Evolutionary conservation across 2,797 vertebrate species (phyloP), one percentile per base, ranked within the genome.

Genomic region (Cichlasoma orientale): DNA sequence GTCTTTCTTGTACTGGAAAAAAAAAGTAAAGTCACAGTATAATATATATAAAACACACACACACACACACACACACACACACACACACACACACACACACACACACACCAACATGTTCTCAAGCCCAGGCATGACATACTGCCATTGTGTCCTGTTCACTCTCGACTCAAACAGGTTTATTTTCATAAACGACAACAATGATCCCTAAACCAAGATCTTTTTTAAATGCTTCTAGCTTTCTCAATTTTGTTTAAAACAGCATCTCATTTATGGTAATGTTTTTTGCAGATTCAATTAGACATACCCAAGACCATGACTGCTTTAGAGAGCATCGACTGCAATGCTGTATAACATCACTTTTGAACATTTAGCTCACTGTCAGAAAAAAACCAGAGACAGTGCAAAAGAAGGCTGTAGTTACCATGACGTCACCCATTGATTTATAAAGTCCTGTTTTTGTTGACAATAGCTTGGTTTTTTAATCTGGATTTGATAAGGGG

Each of bases 21-120:
- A 25, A 38, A 66, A 66, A 66, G 59, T 63, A 44, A 63, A 63
- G 21, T 44, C 36, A 41, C 36, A 63, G 36, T 63, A 11, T 47
- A 66, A 66, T 66, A 44, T 41, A 41, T 18, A 63, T 44, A 25
- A 44, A 63, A 38, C 5, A 63, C 21, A 4, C 5, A 63, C 21
- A 2, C 41, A 44, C 59, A 44, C 8, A 63, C 21, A 2, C 8
- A 63, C 21, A 2, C 41, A 44, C 59, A 25, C 8, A 63, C 21
- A 3, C 8, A 63, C 21, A 2, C 41, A 44, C 59, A 25, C 8
- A 44, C 8, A 63, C 21, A 3, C 4, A 44, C 21, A 2, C 44
- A 27, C 8, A 44, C 21, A 3, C 8, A 63, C 21, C 2, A 44
- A 44, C 59, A 47, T 13, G 1, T 27, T 27, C 23, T 27, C 59